phyloP scores from a whole-genome alignment of 35 echinoderm and acorn worm genomes.

The Stichopus chloronotus region DNA sequence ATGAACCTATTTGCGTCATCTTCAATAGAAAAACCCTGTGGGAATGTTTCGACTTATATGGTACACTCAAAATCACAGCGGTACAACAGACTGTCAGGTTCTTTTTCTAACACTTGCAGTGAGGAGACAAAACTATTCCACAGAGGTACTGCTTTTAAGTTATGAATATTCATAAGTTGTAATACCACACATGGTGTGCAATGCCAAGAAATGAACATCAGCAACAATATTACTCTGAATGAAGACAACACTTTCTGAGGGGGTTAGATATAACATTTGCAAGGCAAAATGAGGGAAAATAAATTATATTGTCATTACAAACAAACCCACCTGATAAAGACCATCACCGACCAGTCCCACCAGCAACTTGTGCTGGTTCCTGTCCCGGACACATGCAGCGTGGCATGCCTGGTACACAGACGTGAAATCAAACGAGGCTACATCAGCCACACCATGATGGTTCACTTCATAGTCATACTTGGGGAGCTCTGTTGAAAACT shows the following conservation, averaged over 20 bases:
- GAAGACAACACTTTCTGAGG: not conserved
- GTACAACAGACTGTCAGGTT: no score
- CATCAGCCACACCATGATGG: slow-evolving; percentile 19
- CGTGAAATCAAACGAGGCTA: slow-evolving; percentile 60
- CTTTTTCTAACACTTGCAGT: no score
- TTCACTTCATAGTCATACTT: slow-evolving; percentile 40
- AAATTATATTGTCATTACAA: not conserved
- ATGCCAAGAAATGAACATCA: no score
- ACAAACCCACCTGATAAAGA: slow-evolving; percentile 12
- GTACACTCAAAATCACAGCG: no score
- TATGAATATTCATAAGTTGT: no score
- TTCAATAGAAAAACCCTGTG: no score
- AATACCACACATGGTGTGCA: no score
- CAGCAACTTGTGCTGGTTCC: slow-evolving; percentile 14
- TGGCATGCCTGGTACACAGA: slow-evolving; percentile 15
- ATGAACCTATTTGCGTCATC: no score
- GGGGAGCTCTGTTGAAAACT: slow-evolving; percentile 44
- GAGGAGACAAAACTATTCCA: no score
- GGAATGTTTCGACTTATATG: no score
- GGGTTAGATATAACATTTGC: not conserved
- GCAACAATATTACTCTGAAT: not conserved
- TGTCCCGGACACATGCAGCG: not conserved
- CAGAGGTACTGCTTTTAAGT: no score
- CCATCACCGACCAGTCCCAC: slow-evolving; percentile 44
- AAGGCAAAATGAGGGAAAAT: not conserved